A percentile compares a stretch with the other conserved stretches of the same genome.
Evolutionary conservation across 2,113 vertebrate species (phyloP).

Genomic region (Ailurus styani): DNA sequence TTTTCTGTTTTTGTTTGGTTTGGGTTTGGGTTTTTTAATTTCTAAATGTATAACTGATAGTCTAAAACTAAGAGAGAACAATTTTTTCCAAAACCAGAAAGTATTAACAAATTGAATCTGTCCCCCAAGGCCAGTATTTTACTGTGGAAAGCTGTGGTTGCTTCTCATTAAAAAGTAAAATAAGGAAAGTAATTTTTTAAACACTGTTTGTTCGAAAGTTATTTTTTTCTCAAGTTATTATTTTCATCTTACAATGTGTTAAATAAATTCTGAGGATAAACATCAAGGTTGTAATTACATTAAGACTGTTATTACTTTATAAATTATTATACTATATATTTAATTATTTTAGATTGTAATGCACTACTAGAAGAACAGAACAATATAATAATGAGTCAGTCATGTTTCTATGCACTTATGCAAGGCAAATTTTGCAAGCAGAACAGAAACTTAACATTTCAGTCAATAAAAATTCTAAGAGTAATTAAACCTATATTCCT

Average conservation of each 20-base stretch:
- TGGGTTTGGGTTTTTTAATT: background rate
- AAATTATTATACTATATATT: background rate
- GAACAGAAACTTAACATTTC: background rate
- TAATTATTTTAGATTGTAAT: background rate
- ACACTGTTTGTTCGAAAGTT: background rate
- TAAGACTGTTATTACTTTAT: background rate
- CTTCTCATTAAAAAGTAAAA: slow-evolving; percentile 20
- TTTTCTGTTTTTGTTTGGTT: background rate
- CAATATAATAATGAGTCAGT: background rate
- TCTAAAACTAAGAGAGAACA: background rate
- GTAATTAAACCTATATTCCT: background rate
- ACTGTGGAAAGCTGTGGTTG: background rate
- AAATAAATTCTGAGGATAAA: slow-evolving; percentile 33
- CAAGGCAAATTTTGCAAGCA: background rate
- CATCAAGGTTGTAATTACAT: background rate
- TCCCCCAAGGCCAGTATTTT: background rate
- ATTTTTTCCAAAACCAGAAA: slow-evolving; percentile 3
- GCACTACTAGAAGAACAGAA: background rate
- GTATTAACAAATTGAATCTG: background rate
- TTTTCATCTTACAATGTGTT: background rate
- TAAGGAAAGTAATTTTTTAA: slow-evolving; percentile 15
- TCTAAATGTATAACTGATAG: background rate
- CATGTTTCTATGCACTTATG: background rate
- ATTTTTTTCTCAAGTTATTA: background rate
- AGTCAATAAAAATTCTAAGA: background rate